Evolutionary conservation across 1,140 invertebrate genomes (phyloP).

Genomic region (Lepidurus apus): DNA sequence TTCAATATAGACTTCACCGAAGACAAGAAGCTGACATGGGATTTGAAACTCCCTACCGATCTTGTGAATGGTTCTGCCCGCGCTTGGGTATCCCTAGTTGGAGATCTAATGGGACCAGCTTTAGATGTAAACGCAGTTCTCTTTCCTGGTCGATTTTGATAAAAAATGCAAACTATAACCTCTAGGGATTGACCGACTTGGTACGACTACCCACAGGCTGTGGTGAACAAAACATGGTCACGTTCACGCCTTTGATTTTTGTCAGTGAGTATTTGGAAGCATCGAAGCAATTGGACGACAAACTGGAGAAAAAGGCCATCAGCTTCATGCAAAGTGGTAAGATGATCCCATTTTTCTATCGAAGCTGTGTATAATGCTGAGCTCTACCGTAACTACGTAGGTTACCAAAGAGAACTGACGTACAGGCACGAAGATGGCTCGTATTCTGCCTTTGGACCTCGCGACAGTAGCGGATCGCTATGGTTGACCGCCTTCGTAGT

Average conservation of each 20-base stretch:
- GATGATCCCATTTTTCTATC: background rate
- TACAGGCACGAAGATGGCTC: constrained; percentile 69
- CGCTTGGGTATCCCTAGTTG: constrained; percentile 53
- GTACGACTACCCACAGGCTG: constrained; percentile 61
- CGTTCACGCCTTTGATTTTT: constrained; percentile 69
- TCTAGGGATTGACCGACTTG: constrained; percentile 48
- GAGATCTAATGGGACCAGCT: constrained; percentile 56
- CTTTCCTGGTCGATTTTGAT: background rate
- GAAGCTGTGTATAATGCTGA: background rate
- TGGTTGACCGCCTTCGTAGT: constrained; percentile 78
- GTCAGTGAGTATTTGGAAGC: constrained; percentile 59
- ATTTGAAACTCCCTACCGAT: constrained; percentile 38
- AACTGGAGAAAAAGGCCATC: constrained; percentile 52
- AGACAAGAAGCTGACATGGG: constrained; percentile 33
- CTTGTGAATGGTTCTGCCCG: constrained; percentile 53
- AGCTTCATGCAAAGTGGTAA: constrained; percentile 63
- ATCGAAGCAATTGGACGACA: constrained; percentile 41
- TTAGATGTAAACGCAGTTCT: constrained; percentile 42
- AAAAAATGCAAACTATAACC: background rate
- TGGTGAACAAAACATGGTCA: constrained; percentile 79
- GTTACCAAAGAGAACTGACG: constrained; percentile 67
- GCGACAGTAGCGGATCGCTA: constrained; percentile 60
- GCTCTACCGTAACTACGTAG: constrained; percentile 44
- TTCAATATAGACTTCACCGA: constrained; percentile 34
- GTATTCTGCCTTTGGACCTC: constrained; percentile 70